Percentiles rank a stretch among this genome's conserved stretches.
These are phyloP conservation scores for Vulpes ferrilata DNA, from an alignment of 2,113 vertebrate species.

Conservation along the genomic window DNA sequence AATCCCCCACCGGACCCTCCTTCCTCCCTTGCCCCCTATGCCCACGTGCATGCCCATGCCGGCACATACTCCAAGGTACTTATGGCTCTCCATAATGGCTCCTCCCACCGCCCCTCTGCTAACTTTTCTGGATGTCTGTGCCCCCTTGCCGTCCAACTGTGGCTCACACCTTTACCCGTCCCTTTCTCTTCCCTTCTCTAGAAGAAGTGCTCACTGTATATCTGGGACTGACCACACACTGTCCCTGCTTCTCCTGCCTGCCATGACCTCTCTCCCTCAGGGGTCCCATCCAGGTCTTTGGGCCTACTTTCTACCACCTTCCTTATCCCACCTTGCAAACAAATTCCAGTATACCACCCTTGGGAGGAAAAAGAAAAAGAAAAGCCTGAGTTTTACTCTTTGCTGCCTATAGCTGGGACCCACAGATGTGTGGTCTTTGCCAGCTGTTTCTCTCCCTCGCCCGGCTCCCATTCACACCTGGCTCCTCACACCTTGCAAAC, in stretches of 20 bases:
- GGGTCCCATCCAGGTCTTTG: not conserved
- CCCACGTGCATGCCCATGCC: not conserved
- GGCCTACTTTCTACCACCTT: not conserved
- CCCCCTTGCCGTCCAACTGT: not conserved
- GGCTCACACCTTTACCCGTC: not conserved
- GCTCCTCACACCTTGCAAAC: not conserved
- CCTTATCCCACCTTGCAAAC: not conserved
- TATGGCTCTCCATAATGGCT: accelerated
- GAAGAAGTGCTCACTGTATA: not conserved
- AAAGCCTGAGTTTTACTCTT: not conserved
- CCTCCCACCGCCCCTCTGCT: not conserved
- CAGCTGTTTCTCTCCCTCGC: not conserved
- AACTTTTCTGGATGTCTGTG: not conserved
- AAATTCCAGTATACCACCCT: not conserved
- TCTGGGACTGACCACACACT: accelerated
- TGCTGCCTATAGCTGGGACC: not conserved
- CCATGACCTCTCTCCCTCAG: not conserved
- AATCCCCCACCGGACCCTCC: not conserved
- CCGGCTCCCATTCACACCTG: not conserved
- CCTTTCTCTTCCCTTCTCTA: not conserved
- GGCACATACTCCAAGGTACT: not conserved
- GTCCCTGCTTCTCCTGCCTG: not conserved
- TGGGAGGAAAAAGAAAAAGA: not conserved
- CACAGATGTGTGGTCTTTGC: not conserved
- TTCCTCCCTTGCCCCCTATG: accelerated